phyloP scores from a whole-genome alignment of 2,113 vertebrate species.

The Garra rufa region DNA sequence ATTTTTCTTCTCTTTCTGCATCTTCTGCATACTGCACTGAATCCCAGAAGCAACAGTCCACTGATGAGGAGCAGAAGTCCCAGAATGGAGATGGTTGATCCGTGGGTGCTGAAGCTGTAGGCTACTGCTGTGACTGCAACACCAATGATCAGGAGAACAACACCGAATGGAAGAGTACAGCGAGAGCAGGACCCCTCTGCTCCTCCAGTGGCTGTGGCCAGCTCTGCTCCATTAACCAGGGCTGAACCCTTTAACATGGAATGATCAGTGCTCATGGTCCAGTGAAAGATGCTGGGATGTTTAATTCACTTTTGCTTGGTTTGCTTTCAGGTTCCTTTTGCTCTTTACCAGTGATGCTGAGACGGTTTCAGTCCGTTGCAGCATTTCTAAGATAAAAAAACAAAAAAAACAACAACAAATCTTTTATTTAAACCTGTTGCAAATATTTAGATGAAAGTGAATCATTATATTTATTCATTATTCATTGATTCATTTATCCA shows the following conservation, averaged over 20 bases:
- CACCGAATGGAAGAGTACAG: slow-evolving; percentile 86
- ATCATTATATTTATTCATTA: not conserved
- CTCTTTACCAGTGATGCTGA: not conserved
- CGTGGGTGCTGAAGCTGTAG: slow-evolving; percentile 90
- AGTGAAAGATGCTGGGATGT: not conserved
- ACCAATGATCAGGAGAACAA: slow-evolving; percentile 86
- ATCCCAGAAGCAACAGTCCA: slow-evolving; percentile 83
- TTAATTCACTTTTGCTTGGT: not conserved
- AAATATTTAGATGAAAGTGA: not conserved
- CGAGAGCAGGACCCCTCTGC: slow-evolving; percentile 89
- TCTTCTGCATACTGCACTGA: slow-evolving; percentile 87
- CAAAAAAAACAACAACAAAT: not conserved
- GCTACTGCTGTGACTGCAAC: slow-evolving; percentile 86
- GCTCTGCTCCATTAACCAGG: slow-evolving; percentile 82
- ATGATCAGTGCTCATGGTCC: slow-evolving; percentile 59
- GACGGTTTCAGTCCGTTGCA: not conserved
- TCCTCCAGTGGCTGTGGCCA: slow-evolving; percentile 87
- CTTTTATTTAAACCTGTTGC: not conserved
- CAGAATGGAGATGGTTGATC: slow-evolving; percentile 88
- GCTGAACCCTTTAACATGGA: slow-evolving; percentile 74
- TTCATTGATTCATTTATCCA: not conserved
- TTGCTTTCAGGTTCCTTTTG: not conserved
- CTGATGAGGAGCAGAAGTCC: slow-evolving; percentile 85
- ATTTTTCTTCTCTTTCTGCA: slow-evolving; percentile 80
- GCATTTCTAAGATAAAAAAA: not conserved